Conservation (phyloP, 1,140 invertebrate species). For the Papilio polyxenes region DNA sequence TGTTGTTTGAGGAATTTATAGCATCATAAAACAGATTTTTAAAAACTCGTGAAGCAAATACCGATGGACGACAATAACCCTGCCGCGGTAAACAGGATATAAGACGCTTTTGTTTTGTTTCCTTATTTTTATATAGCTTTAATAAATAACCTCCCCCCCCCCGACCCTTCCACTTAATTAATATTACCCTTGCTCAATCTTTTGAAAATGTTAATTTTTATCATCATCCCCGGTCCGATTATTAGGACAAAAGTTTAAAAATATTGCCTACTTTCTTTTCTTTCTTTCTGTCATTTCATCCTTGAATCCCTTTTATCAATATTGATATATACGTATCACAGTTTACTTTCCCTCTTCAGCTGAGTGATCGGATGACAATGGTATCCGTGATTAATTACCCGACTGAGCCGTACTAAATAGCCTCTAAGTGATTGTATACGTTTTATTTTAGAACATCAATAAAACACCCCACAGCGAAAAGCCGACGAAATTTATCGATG, state of each 20-base stretch:
- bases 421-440: constrained; percentile 48
- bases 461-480: constrained; percentile 59
- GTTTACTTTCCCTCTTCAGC: not conserved
- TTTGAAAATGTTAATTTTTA: not conserved
- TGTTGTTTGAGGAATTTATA: constrained; percentile 22
- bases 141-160: not conserved
- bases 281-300: not conserved
- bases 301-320: not conserved
- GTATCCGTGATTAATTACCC: constrained; percentile 28
- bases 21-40: constrained; percentile 27
- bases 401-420: constrained; percentile 23
- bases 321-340: not conserved
- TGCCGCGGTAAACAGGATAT: constrained; percentile 24
- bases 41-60: constrained; percentile 21
- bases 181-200: too few relatives aligned
- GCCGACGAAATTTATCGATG: constrained; percentile 55
- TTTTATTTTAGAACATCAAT: constrained; percentile 53
- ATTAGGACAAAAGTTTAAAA: not conserved
- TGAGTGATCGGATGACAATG: constrained; percentile 1
- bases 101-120: not conserved
- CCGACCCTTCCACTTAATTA: too few relatives aligned
- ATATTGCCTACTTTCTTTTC: not conserved
- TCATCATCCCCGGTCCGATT: not conserved
- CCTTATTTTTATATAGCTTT: not conserved
- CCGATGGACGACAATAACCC: not conserved